Evolutionary conservation across 2,888 invertebrate species (phyloP), one percentile per base, ranked within the genome.

Genomic region (Parascotia fuliginaria): DNA sequence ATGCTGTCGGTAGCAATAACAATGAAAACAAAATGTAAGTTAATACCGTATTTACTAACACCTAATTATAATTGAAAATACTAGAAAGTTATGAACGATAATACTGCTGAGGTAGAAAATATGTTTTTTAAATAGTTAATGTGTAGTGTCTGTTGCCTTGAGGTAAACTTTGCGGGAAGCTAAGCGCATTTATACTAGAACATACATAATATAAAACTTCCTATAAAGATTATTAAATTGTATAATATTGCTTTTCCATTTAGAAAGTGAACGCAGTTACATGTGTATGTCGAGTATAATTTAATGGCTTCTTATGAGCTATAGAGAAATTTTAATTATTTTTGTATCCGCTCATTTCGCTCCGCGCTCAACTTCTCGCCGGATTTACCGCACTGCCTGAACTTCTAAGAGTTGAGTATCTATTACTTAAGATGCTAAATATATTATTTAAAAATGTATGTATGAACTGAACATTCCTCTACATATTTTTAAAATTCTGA

Each of bases 1-100:
- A 85, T 87, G 89, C 91, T 92, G 90, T 80, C 86, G 85, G 89
- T 88, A 81, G 90, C 89, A 77, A 89, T 84, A 87, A 81, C 75
- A 75, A 85, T 82, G 79, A 77, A 79, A 85, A 83, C 81, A 75
- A 69, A 77, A 75, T 59, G 59, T 77, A 77, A 64, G 65, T 78
- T 80, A 80, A 74, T 78, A 73, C 55, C 57, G 50, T 48, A 48
- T 46, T 50, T 7, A 7, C 52, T 50, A 45, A 55, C 28, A 54
- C 45, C 22, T 42, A 49, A 50, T 36, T 29, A 46, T 39, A 50
- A 59, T 41, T 12, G 22, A 22, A 22, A 1, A 19, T 36, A 5
- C 1, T 12, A 16, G 3, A 5, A 16, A 2, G 12, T 12, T 22
- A 12, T 12, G 1, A 12, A n/a, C 7, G 16, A 34, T 22, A 15